These are phyloP conservation scores for Drosophila tanythrix DNA, from an alignment of 2,888 invertebrate genomes.

Conservation along the genomic window DNA sequence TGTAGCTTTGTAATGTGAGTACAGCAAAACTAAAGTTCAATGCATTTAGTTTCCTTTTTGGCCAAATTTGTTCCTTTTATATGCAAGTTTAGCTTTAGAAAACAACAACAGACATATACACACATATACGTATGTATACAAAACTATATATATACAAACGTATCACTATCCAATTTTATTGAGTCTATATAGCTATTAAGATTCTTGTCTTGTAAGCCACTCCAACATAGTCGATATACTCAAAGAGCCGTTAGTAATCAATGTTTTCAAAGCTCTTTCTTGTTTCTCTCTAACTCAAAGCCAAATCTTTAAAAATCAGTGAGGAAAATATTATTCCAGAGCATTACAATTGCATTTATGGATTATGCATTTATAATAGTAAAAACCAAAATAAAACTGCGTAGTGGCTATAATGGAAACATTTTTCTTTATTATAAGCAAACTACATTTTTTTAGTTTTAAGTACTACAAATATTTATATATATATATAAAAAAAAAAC, in stretches of 20 bases:
- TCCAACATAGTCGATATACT: conserved; percentile 8
- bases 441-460: conserved; percentile 46
- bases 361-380: conserved; percentile 64
- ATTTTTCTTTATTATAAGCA: conserved; percentile 62
- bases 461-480: conserved; percentile 33
- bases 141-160: conserved; percentile 20
- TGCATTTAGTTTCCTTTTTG: conserved; percentile 72
- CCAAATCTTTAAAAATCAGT: conserved; percentile 47
- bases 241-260: conserved; percentile 17
- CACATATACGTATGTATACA: conserved; percentile 30
- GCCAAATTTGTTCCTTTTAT: conserved; percentile 75
- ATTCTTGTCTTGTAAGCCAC: conserved; percentile 38
- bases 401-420: conserved; percentile 55
- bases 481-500: conserved; percentile 2
- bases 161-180: conserved; percentile 52
- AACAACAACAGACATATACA: conserved; percentile 33
- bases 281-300: conserved; percentile 28
- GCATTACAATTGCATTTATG: conserved; percentile 62
- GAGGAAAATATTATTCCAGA: conserved; percentile 29
- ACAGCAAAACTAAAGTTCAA: conserved; percentile 59
- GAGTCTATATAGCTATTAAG: conserved; percentile 48
- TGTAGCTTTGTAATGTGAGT: conserved; percentile 41
- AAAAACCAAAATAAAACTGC: conserved; percentile 36
- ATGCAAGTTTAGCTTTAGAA: conserved; percentile 58
- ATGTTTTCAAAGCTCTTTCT: conserved; percentile 16